Percentiles rank a stretch among this genome's conserved stretches.
phyloP scores from a whole-genome alignment of 2,797 vertebrate species.

The Alosa sapidissima region DNA sequence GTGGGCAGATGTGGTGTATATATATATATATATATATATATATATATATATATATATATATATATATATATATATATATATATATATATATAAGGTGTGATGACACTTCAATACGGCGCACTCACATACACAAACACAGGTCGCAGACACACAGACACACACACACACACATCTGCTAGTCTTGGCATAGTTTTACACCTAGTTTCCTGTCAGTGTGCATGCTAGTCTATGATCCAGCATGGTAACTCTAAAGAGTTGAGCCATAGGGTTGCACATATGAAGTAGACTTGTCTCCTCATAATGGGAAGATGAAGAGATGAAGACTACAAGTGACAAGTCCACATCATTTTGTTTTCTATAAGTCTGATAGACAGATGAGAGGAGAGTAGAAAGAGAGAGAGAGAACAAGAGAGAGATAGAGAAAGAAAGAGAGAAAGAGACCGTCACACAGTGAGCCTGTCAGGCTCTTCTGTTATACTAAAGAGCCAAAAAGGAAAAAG shows the following conservation, averaged over 20 bases:
- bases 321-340: too few species aligned
- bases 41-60: too few species aligned
- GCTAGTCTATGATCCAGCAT: background rate
- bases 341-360: background rate
- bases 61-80: too few species aligned
- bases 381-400: background rate
- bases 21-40: too few species aligned
- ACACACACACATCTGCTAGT: background rate
- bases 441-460: too few species aligned
- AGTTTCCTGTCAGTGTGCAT: background rate
- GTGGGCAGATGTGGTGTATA: background rate
- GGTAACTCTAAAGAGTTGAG: background rate
- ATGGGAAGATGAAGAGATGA: too few species aligned
- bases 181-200: too few species aligned
- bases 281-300: too few species aligned
- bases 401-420: background rate
- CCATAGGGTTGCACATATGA: background rate
- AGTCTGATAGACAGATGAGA: background rate
- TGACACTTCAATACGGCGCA: background rate
- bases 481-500: too few species aligned
- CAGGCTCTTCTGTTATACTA: background rate
- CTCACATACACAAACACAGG: too few species aligned
- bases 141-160: background rate
- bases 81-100: background rate
- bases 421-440: background rate